Evolutionary conservation across 1,140 invertebrate species (phyloP).

Genomic region (Ostrea edulis): DNA sequence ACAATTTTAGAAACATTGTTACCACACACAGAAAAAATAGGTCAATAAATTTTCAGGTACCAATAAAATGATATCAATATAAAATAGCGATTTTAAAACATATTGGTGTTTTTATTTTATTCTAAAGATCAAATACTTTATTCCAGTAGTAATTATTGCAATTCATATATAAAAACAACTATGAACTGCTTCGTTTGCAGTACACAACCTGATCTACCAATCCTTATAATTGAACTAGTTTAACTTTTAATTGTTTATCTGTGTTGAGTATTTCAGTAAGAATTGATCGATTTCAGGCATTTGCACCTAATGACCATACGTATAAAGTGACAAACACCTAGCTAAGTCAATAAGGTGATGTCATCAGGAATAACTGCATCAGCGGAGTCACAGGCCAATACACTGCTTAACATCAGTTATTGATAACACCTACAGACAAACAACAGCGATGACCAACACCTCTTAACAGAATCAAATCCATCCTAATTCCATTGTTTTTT

Average conservation of each 20-base stretch:
- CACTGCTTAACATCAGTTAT: not conserved
- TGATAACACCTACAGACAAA: not conserved
- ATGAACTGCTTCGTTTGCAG: not conserved
- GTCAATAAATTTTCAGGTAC: not conserved
- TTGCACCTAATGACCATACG: conserved; percentile 7
- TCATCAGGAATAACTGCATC: not conserved
- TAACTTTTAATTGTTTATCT: not conserved
- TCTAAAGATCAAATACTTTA: too few species aligned
- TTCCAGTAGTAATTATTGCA: not conserved
- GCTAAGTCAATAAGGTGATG: not conserved
- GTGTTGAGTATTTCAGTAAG: not conserved
- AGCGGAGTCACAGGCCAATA: not conserved
- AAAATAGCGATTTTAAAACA: not conserved
- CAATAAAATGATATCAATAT: not conserved
- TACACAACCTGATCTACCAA: not conserved
- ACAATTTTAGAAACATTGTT: not conserved
- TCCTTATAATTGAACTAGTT: not conserved
- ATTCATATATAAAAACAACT: not conserved
- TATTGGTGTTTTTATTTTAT: too few species aligned
- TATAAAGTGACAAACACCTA: conserved; percentile 5
- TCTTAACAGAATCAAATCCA: not conserved
- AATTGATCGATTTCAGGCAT: not conserved
- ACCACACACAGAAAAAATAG: not conserved
- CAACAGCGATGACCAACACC: not conserved
- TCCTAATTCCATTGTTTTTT: too few species aligned